These are phyloP conservation scores for Drosophila mojavensis DNA, from an alignment of 1,140 invertebrate species.

Conservation along the genomic window DNA sequence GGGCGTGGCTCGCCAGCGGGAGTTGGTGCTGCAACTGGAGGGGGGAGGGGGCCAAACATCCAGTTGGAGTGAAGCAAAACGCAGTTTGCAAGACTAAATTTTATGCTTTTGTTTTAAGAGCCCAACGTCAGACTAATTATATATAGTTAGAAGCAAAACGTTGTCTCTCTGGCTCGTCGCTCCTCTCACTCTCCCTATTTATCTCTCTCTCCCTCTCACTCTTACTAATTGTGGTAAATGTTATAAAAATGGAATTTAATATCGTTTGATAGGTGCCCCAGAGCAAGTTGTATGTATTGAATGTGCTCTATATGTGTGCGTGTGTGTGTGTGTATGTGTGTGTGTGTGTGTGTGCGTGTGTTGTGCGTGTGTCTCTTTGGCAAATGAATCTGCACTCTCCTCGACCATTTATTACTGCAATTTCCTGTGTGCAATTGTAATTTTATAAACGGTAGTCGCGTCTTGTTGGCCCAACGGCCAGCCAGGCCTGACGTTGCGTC, in stretches of 20 bases:
- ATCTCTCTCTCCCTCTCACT: neutral
- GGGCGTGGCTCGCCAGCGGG: constrained; percentile 44
- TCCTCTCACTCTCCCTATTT: constrained; percentile 8
- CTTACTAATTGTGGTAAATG: constrained; percentile 67
- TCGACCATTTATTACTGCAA: constrained; percentile 74
- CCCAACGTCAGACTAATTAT: constrained; percentile 56
- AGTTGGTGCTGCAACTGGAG: neutral
- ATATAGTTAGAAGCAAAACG: constrained; percentile 37
- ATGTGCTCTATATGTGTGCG: neutral
- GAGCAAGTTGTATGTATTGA: constrained; percentile 18
- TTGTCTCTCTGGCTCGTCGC: constrained; percentile 19
- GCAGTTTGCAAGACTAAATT: constrained; percentile 31
- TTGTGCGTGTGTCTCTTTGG: constrained; percentile 8
- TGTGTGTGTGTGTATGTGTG: neutral
- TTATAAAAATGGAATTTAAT: constrained; percentile 73
- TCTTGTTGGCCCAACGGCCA: constrained; percentile 40
- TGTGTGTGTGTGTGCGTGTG: constrained; percentile 16
- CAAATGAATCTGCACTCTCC: constrained; percentile 51
- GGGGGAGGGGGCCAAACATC: neutral
- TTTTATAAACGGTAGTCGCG: constrained; percentile 78
- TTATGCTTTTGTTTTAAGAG: constrained; percentile 15
- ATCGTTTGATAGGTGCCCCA: constrained; percentile 59
- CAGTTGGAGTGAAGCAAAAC: constrained; percentile 16
- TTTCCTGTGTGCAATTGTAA: constrained; percentile 75
- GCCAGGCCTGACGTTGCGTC: neutral